Conservation (phyloP, 2,888 invertebrate genomes). For the Nephrotoma guestfalica region DNA sequence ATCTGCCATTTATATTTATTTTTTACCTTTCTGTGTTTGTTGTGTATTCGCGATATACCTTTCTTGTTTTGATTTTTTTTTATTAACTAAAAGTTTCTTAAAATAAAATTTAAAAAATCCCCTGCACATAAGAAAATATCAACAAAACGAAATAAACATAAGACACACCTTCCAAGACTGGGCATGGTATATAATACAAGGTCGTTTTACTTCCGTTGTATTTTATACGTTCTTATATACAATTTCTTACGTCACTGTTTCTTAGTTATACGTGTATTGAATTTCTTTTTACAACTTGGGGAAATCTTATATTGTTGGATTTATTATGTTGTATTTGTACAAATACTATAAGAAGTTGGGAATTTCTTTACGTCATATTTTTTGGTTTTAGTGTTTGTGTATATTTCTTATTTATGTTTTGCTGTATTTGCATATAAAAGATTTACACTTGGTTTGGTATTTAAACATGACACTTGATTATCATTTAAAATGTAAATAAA, state of each 20-base stretch:
- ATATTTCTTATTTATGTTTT: background rate
- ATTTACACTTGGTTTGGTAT: background rate
- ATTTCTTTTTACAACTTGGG: background rate
- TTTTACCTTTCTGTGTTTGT: background rate
- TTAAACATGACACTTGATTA: background rate
- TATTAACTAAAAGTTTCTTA: background rate
- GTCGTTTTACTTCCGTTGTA: conserved; percentile 3
- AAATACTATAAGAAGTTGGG: background rate
- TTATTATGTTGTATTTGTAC: background rate
- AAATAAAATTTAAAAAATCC: background rate
- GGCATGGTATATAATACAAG: background rate
- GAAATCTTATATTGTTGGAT: background rate
- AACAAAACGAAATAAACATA: background rate
- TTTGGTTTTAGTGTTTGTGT: background rate
- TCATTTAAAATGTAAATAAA: background rate
- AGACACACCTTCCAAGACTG: background rate
- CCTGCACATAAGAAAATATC: background rate
- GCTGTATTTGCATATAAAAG: background rate
- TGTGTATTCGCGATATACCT: background rate
- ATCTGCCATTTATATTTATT: background rate
- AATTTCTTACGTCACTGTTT: conserved; percentile 1
- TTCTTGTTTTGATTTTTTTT: background rate
- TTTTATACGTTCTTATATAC: background rate
- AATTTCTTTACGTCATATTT: background rate
- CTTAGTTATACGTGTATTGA: background rate